These are phyloP conservation scores for Anodontia alba DNA, from an alignment of 2,888 invertebrate genomes.

Conservation along the genomic window DNA sequence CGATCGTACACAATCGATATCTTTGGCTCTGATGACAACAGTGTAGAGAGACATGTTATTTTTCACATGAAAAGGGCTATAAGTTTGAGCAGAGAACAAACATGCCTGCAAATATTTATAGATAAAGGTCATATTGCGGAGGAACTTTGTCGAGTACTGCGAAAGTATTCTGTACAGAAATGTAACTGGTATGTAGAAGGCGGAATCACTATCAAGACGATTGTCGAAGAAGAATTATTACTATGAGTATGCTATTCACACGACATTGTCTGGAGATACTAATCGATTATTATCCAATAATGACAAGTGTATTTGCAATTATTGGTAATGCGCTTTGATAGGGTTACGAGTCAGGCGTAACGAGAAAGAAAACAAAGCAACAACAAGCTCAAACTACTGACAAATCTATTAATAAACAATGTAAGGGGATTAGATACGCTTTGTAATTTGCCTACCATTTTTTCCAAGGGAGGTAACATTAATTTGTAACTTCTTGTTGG, in stretches of 20 bases:
- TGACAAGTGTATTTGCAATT: no score
- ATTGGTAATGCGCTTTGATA: no score
- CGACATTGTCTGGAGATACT: not conserved
- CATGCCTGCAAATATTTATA: constrained; percentile 54
- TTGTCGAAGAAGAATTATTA: constrained; percentile 42
- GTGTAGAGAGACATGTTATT: constrained; percentile 33
- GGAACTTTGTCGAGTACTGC: constrained; percentile 35
- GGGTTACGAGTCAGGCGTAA: no score
- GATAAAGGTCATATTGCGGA: constrained; percentile 53
- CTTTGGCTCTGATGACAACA: constrained; percentile 30
- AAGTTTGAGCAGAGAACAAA: constrained; percentile 2
- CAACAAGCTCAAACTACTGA: no score
- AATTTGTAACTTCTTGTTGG: no score
- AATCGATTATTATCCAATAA: no score
- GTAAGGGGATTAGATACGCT: no score
- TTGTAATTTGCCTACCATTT: no score
- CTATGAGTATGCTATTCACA: not conserved
- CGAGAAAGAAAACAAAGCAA: no score
- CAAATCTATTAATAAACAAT: no score
- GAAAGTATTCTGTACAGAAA: constrained; percentile 35
- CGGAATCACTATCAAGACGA: constrained; percentile 40
- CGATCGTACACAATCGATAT: constrained; percentile 52
- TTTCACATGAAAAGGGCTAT: constrained; percentile 46
- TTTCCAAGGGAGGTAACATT: no score
- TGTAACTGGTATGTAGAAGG: constrained; percentile 51